Evolutionary conservation across 1,140 invertebrate genomes (phyloP).

Genomic region (Drosophila fuyamai): DNA sequence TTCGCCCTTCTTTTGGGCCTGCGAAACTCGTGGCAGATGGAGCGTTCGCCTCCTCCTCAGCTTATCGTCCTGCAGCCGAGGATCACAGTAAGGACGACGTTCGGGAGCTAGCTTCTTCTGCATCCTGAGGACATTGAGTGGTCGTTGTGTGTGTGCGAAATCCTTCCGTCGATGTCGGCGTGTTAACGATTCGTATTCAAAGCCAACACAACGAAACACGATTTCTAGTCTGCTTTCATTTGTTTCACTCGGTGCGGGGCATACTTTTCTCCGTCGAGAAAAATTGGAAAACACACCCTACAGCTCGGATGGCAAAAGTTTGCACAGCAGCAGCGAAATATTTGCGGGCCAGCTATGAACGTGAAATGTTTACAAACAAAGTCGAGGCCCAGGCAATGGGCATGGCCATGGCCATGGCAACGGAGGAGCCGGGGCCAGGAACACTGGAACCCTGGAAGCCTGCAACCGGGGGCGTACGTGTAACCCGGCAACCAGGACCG

Average conservation of each 20-base stretch:
- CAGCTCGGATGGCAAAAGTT: constrained; percentile 74
- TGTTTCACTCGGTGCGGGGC: constrained; percentile 49
- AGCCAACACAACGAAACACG: constrained; percentile 56
- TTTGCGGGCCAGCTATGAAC: constrained; percentile 64
- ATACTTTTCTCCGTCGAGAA: constrained; percentile 40
- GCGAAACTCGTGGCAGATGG: constrained; percentile 10
- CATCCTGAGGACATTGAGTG: constrained; percentile 8
- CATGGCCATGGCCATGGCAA: constrained; percentile 32
- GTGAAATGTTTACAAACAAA: constrained; percentile 83
- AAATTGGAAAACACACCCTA: constrained; percentile 26
- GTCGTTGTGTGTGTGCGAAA: not conserved
- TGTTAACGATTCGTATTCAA: constrained; percentile 33
- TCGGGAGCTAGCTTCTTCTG: constrained; percentile 66
- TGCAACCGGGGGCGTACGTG: constrained; percentile 43
- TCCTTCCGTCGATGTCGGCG: constrained; percentile 21
- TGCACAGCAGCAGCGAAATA: constrained; percentile 55
- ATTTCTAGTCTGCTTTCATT: constrained; percentile 55
- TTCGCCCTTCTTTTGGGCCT: constrained; percentile 36
- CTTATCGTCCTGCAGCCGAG: constrained; percentile 48
- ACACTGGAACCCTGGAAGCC: not conserved
- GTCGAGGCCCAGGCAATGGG: constrained; percentile 39
- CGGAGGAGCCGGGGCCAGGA: constrained; percentile 28
- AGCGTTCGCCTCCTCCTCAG: constrained; percentile 39
- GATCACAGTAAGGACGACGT: constrained; percentile 63
- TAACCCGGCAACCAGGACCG: constrained; percentile 28